phyloP scores from a whole-genome alignment of 2,888 invertebrate species.

The Carpatolechia fugitivella region DNA sequence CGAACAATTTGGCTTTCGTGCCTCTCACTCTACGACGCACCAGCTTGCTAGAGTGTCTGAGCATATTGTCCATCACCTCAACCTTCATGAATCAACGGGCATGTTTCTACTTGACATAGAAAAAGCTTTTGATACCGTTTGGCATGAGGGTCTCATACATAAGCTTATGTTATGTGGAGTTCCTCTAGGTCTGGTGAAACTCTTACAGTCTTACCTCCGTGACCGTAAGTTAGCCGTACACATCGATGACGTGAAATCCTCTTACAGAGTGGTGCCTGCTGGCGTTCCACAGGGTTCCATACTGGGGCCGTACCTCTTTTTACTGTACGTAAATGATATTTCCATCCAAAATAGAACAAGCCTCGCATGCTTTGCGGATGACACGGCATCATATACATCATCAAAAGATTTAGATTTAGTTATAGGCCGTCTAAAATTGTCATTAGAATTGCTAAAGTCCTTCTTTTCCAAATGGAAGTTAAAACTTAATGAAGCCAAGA shows the following conservation, averaged over 20 bases:
- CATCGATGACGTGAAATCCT: conserved; percentile 4
- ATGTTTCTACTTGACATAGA: conserved; percentile 16
- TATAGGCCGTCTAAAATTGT: conserved; percentile 12
- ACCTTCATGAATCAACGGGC: conserved; percentile 10
- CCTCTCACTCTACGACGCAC: conserved; percentile 13
- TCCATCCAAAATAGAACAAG: conserved; percentile 6
- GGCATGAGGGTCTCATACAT: conserved; percentile 15
- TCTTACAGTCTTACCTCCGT: conserved; percentile 8
- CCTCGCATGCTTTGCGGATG: conserved; percentile 18
- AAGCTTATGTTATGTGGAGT: neutral
- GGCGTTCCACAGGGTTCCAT: conserved; percentile 20
- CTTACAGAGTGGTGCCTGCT: conserved; percentile 1
- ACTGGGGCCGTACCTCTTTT: conserved; percentile 16
- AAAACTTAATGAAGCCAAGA: conserved; percentile 14
- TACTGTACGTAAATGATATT: conserved; percentile 12
- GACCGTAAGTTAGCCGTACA: conserved; percentile 2
- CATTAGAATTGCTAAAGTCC: conserved; percentile 5
- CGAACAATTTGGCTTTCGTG: conserved; percentile 21
- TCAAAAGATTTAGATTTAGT: conserved; percentile 12
- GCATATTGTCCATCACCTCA: conserved; percentile 12
- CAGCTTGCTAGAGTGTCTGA: conserved; percentile 18
- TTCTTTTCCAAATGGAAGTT: conserved; percentile 17
- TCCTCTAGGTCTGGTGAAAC: conserved; percentile 3
- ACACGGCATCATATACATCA: conserved; percentile 13
- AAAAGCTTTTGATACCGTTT: conserved; percentile 17